Base-by-base conservation (phyloP, 2,797 vertebrate species). In the Neomorphus geoffroyi region DNA sequence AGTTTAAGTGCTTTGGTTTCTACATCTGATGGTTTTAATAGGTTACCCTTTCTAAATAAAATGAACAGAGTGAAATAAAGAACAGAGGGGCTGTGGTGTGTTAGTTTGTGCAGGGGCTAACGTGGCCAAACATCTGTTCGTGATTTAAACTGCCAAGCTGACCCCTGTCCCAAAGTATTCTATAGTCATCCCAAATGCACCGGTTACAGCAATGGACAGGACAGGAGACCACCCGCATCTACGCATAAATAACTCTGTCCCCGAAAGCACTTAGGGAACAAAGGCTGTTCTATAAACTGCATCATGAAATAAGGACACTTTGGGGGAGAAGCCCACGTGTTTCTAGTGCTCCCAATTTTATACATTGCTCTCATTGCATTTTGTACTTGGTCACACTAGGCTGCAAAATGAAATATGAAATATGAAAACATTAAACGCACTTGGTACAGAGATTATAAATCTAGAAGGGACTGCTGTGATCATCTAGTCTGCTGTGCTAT, bases 41-140 rank as follows among this genome's bases (percentile, higher is more conserved):
- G 2, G 8, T 26, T 85, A 61, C 87, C 78, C 33, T 69, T 56
- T 70, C 81, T 11, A 22, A 83, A 89, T 65, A 79, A 75, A 80
- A 87, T 33, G 33, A 57, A 66, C 0, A 1, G 90, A 54, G 61
- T 73, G 33, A 74, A 92, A 94, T 80, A 57, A 69, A 84, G 83
- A 91, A 66, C 74, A 88, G 90, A 85, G 72, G 72, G 17, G 45
- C 85, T 95, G 70, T 1, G n/a, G 53, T 71, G 43, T 80, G 65
- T 90, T 86, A 79, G 92, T 92, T 86, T 87, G 79, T 17, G 50
- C 83, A 15, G 32, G 56, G 46, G 26, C 66, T 67, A 86, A 83
- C 0, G 18, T 75, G 86, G 95, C 92, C 88, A 81, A 94, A 86
- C 96, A 94, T 94, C 96, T 97, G 97, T 69, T 94, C 83, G 84